These are phyloP conservation scores for Aurelia sp. DNA, from an alignment of 30 jellyfish, hydroid and myxozoan genomes.

Conservation along the genomic window DNA sequence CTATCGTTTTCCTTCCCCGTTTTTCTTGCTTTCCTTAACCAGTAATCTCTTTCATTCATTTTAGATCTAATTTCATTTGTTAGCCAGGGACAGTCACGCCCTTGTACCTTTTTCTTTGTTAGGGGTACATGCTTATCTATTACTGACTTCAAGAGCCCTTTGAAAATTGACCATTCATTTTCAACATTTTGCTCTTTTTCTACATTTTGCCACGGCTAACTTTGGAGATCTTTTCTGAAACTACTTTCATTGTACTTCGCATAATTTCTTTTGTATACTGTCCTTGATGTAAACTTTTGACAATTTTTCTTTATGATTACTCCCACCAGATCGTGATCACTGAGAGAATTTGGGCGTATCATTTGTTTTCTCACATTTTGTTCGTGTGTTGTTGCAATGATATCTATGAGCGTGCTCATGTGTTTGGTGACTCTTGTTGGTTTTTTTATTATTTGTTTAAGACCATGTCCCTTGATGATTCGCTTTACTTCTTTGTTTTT, in stretches of 20 bases:
- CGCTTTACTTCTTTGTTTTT: conserved; percentile 32
- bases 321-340: conserved; percentile 15
- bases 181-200: neutral
- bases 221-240: conserved; percentile 23
- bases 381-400: too few relatives aligned
- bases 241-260: conserved; percentile 13
- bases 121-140: conserved; percentile 46
- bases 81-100: neutral
- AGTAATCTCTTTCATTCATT: too few relatives aligned
- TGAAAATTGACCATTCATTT: too few relatives aligned
- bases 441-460: too few relatives aligned
- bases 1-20: too few relatives aligned
- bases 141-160: conserved; percentile 3
- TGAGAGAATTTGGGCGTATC: conserved; percentile 10
- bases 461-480: conserved; percentile 1
- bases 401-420: conserved; percentile 9
- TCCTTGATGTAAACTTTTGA: conserved; percentile 18
- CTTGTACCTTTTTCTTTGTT: conserved; percentile 11
- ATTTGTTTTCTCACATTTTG: conserved; percentile 1
- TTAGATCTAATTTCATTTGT: too few relatives aligned
- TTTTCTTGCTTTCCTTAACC: too few relatives aligned
- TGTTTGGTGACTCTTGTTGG: conserved; percentile 18
- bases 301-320: conserved; percentile 5
- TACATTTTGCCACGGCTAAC: conserved; percentile 17
- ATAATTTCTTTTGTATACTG: conserved; percentile 15